Conservation (phyloP, 2,113 vertebrate species). For the Xerus inauris region DNA sequence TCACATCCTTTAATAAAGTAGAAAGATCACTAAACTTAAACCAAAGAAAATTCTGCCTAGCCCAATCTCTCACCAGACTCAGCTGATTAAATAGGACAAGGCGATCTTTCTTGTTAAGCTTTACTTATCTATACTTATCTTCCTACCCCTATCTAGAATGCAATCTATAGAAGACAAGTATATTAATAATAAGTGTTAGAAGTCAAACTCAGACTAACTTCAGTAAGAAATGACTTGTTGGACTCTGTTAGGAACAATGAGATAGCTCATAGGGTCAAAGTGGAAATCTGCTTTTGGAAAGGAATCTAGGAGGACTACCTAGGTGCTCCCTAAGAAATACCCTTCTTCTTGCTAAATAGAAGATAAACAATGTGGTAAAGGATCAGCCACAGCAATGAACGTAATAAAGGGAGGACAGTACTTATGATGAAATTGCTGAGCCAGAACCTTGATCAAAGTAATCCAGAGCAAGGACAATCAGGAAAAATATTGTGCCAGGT, state of each 20-base stretch:
- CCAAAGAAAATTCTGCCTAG: conserved; percentile 28
- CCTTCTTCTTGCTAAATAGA: background rate
- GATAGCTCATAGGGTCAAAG: background rate
- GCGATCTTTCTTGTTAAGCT: conserved; percentile 48
- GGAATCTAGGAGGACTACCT: background rate
- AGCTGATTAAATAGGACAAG: conserved; percentile 57
- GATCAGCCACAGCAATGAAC: background rate
- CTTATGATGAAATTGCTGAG: background rate
- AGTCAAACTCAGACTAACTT: conserved; percentile 52
- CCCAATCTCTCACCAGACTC: conserved; percentile 51
- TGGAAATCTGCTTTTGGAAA: background rate
- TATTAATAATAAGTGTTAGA: conserved; percentile 56
- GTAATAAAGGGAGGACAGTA: background rate
- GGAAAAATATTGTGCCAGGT: background rate
- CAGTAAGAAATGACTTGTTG: background rate
- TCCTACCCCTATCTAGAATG: conserved; percentile 25
- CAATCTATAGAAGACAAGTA: conserved; percentile 16
- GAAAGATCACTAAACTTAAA: conserved; percentile 57
- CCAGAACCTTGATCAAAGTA: background rate
- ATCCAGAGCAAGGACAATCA: background rate
- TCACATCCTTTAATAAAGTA: background rate
- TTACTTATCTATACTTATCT: conserved; percentile 61
- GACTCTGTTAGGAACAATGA: background rate
- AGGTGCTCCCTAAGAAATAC: background rate
- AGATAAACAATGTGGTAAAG: background rate